Conservation (phyloP, 2,888 invertebrate species). For the Caenorhabditis doughertyi region DNA sequence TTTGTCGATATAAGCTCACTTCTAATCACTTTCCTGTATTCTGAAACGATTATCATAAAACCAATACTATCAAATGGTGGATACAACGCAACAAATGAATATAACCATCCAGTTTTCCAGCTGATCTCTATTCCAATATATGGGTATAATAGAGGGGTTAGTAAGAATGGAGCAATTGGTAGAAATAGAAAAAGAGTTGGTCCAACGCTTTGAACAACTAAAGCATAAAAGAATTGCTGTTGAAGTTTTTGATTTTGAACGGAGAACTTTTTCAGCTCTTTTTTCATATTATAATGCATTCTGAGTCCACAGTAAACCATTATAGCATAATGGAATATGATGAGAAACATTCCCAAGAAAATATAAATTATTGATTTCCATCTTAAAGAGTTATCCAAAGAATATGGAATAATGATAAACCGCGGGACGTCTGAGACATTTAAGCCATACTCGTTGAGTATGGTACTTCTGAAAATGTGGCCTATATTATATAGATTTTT, state of each 20-base stretch:
- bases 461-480: background rate
- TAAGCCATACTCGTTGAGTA: background rate
- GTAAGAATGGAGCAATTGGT: background rate
- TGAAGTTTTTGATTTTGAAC: background rate
- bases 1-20: too few species aligned
- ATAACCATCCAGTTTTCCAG: background rate
- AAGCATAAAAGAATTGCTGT: background rate
- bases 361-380: background rate
- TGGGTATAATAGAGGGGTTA: background rate
- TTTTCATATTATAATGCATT: background rate
- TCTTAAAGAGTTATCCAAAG: background rate
- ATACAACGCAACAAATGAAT: background rate
- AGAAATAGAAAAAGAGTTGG: background rate
- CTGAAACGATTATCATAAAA: conserved; percentile 1
- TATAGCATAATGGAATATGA: conserved; percentile 8
- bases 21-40: conserved; percentile 5
- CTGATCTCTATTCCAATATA: background rate
- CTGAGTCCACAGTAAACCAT: conserved; percentile 1
- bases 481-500: too few species aligned
- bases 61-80: conserved; percentile 12
- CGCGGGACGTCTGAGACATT: background rate
- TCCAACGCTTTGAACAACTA: background rate
- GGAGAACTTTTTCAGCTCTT: background rate
- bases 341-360: background rate
- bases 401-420: background rate